phyloP scores from a whole-genome alignment of 2,113 vertebrate species.

The Trinectes maculatus region DNA sequence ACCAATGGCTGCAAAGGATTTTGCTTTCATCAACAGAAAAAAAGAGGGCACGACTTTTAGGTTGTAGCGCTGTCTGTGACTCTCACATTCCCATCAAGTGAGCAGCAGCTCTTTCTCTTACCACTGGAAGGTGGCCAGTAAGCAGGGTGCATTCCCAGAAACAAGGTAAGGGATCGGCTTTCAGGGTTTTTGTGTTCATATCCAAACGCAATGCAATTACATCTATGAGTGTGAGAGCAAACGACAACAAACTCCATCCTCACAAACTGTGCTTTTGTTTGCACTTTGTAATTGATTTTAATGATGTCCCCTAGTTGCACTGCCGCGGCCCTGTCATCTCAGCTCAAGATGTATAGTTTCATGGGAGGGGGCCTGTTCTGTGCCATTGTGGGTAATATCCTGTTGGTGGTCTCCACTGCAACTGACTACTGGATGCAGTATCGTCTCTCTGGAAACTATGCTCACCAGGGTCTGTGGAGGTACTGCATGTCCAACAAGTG shows the following conservation, averaged over 20 bases:
- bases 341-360: constrained; percentile 87
- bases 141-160: constrained; percentile 63
- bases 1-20: constrained; percentile 68
- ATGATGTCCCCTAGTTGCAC: constrained; percentile 63
- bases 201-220: constrained; percentile 23
- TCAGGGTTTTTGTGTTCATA: constrained; percentile 16
- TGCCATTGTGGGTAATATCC: constrained; percentile 87
- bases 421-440: constrained; percentile 92
- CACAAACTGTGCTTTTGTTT: constrained; percentile 15
- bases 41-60: constrained; percentile 70
- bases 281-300: no score
- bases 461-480: constrained; percentile 89
- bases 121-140: constrained; percentile 56
- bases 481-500: constrained; percentile 88
- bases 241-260: constrained; percentile 18
- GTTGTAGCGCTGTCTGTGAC: constrained; percentile 66
- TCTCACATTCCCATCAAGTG: constrained; percentile 51
- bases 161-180: constrained; percentile 72
- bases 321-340: constrained; percentile 35
- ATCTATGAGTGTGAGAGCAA: constrained; percentile 19
- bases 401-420: constrained; percentile 85
- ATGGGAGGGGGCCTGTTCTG: constrained; percentile 90
- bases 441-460: constrained; percentile 84
- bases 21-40: constrained; percentile 81
- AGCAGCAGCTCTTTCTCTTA: constrained; percentile 55